These are phyloP conservation scores for Mustelus asterias DNA, from an alignment of 2,113 vertebrate species.

Conservation along the genomic window DNA sequence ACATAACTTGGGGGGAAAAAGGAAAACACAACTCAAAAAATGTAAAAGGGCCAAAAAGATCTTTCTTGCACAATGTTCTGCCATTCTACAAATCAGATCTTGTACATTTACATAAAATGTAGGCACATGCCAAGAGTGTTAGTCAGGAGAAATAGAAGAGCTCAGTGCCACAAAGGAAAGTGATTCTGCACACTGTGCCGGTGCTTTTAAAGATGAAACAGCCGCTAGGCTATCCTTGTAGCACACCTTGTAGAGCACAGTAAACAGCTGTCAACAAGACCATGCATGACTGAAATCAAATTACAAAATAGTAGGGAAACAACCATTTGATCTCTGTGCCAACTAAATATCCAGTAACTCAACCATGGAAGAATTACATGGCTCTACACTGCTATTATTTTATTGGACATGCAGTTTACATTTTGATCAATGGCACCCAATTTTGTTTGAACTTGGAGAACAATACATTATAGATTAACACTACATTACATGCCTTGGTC, in stretches of 20 bases:
- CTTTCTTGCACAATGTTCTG: not conserved
- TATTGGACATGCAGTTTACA: constrained; percentile 48
- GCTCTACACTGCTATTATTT: constrained; percentile 51
- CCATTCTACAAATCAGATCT: not conserved
- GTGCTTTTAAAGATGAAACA: constrained; percentile 31
- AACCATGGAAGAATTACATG: constrained; percentile 52
- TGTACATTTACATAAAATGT: not conserved
- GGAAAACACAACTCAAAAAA: not conserved
- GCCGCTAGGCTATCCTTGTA: not conserved
- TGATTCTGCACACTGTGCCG: not conserved
- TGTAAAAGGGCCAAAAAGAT: not conserved
- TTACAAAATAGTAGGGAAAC: constrained; percentile 51
- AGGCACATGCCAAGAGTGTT: not conserved
- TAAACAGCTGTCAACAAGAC: constrained; percentile 56
- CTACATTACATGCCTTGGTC: not conserved
- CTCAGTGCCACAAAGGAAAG: not conserved
- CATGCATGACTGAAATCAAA: constrained; percentile 51
- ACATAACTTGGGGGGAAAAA: not conserved
- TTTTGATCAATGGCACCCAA: constrained; percentile 44
- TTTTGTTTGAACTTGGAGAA: constrained; percentile 46
- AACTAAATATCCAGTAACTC: constrained; percentile 55
- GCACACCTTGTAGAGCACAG: constrained; percentile 37
- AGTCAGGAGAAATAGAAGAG: not conserved
- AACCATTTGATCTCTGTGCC: constrained; percentile 52
- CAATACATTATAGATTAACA: constrained; percentile 29